Evolutionary conservation across 2,113 vertebrate genomes (phyloP).

Genomic region (Zootoca vivipara): DNA sequence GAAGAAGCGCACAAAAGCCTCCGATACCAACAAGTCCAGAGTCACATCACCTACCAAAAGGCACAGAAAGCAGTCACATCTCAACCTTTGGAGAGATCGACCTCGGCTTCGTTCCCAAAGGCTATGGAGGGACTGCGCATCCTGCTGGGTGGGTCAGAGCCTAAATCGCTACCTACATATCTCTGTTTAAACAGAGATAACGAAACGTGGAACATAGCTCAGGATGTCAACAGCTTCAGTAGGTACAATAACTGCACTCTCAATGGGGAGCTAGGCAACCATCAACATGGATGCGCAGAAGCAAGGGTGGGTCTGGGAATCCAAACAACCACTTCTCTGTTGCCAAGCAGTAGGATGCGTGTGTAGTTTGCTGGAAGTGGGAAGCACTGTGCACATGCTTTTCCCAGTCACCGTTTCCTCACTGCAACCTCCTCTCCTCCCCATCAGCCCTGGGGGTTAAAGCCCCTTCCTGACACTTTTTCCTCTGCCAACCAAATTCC

Average conservation of each 20-base stretch:
- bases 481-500: too few relatives aligned
- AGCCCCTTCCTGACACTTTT: not conserved
- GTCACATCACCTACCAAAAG: slow-evolving; percentile 57
- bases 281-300: not conserved
- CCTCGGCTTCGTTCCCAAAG: not conserved
- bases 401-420: not conserved
- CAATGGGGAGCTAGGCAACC: not conserved
- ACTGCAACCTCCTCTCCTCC: not conserved
- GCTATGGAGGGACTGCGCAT: not conserved
- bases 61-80: slow-evolving; percentile 4
- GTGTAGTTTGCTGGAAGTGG: not conserved
- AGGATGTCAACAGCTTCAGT: not conserved
- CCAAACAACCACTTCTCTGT: not conserved
- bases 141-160: not conserved
- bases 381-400: not conserved
- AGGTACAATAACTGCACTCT: not conserved
- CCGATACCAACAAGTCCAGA: slow-evolving; percentile 86
- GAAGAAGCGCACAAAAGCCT: slow-evolving; percentile 94
- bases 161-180: not conserved
- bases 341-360: not conserved
- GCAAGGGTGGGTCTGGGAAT: not conserved
- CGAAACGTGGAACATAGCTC: not conserved
- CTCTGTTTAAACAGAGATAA: not conserved
- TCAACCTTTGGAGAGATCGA: not conserved
- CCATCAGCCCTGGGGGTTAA: not conserved